A percentile compares a stretch with the other conserved stretches of the same genome.
Conservation (phyloP, 2,113 vertebrate species). For the Coracopsis vasa region DNA sequence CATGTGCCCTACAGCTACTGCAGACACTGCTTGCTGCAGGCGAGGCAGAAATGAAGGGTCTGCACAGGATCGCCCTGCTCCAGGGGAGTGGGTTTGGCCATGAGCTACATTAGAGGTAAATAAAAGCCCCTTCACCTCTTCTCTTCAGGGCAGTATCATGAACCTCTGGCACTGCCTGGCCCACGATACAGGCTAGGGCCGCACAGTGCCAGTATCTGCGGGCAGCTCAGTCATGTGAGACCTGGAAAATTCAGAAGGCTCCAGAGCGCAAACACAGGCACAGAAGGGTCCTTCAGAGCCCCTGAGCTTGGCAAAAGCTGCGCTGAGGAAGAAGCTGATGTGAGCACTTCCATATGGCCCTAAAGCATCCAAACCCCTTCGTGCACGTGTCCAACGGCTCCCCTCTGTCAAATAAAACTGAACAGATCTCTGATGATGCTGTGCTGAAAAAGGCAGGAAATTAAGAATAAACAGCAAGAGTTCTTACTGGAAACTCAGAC, state of each 20-base stretch:
- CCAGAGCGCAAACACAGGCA: neutral
- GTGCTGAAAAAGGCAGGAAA: neutral
- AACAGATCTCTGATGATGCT: neutral
- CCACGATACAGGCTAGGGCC: neutral
- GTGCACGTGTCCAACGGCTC: neutral
- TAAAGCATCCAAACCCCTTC: neutral
- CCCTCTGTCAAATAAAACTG: neutral
- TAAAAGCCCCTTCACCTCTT: neutral
- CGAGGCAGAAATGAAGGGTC: neutral
- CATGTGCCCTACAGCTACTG: neutral
- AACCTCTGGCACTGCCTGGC: neutral
- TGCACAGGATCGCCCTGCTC: neutral
- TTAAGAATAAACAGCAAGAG: neutral
- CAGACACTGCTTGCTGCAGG: neutral
- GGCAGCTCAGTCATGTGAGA: neutral
- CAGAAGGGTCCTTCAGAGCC: neutral
- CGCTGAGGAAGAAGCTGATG: neutral
- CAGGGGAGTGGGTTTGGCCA: neutral
- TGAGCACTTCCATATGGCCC: neutral
- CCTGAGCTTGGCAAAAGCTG: neutral
- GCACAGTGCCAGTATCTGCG: fast-evolving
- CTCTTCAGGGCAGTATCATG: neutral
- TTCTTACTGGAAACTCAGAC: neutral
- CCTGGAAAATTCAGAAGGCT: neutral
- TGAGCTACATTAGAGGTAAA: neutral